Evolutionary conservation across 2,113 vertebrate genomes (phyloP).

Genomic region (Psilopogon haemacephalus): DNA sequence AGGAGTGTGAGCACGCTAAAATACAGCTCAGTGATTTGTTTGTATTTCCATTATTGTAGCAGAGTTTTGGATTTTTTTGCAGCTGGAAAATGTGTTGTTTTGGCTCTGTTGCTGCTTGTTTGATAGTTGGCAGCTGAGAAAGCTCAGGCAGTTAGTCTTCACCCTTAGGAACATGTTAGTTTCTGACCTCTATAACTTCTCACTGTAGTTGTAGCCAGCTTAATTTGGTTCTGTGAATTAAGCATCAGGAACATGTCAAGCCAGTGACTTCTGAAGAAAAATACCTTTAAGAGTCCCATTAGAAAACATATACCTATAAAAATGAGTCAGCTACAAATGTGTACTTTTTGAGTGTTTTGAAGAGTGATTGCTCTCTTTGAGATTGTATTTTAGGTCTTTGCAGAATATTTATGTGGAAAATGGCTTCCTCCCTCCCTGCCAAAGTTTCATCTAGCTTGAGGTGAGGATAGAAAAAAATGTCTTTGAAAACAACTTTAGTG

Average conservation of each 20-base stretch:
- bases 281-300: background rate
- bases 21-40: background rate
- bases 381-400: background rate
- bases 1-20: background rate
- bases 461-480: background rate
- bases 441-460: background rate
- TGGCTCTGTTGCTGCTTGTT: background rate
- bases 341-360: constrained; percentile 10
- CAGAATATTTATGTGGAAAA: background rate
- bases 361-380: background rate
- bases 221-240: constrained; percentile 29
- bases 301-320: background rate
- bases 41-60: background rate
- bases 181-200: background rate
- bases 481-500: background rate
- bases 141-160: background rate
- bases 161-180: background rate
- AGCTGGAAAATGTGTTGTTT: background rate
- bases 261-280: background rate
- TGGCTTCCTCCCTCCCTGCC: rapidly evolving
- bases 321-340: background rate
- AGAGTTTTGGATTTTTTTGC: background rate
- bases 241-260: background rate
- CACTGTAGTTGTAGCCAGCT: background rate
- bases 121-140: background rate